Evolutionary conservation across 2,888 invertebrate genomes (phyloP).

Genomic region (Drosophila sordidula): DNA sequence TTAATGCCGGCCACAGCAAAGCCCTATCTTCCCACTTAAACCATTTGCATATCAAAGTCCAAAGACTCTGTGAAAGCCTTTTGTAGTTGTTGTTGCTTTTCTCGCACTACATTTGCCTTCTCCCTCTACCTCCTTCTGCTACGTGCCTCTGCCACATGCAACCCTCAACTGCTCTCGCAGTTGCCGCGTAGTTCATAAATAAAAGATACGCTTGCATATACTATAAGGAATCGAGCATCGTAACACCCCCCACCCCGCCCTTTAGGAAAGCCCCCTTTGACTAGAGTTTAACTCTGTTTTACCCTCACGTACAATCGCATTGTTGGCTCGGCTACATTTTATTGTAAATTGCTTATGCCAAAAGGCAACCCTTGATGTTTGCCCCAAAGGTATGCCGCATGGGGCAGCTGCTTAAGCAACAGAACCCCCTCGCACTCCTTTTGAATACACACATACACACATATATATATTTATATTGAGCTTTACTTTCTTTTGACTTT

Average conservation of each 20-base stretch:
- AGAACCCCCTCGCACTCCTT: slow-evolving; percentile 1
- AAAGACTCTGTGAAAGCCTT: slow-evolving; percentile 13
- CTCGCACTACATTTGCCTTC: slow-evolving; percentile 33
- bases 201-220: slow-evolving; percentile 66
- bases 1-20: slow-evolving; percentile 8
- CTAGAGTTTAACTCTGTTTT: slow-evolving; percentile 4
- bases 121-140: background rate
- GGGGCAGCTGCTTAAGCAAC: slow-evolving; percentile 35
- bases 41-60: slow-evolving; percentile 65
- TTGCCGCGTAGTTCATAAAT: slow-evolving; percentile 63
- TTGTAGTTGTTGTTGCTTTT: slow-evolving; percentile 41
- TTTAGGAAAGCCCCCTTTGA: background rate
- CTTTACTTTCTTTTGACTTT: slow-evolving; percentile 46
- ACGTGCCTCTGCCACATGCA: slow-evolving; percentile 42
- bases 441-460: background rate
- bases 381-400: slow-evolving; percentile 62
- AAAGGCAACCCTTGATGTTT: slow-evolving; percentile 49
- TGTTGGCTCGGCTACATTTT: slow-evolving; percentile 68
- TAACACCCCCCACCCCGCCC: background rate
- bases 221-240: background rate
- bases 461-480: slow-evolving; percentile 36
- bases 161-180: slow-evolving; percentile 39
- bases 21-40: background rate
- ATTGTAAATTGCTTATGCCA: slow-evolving; percentile 79
- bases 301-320: slow-evolving; percentile 47